Evolutionary conservation across 2,888 invertebrate species (phyloP).

Genomic region (Caenorhabditis becei): DNA sequence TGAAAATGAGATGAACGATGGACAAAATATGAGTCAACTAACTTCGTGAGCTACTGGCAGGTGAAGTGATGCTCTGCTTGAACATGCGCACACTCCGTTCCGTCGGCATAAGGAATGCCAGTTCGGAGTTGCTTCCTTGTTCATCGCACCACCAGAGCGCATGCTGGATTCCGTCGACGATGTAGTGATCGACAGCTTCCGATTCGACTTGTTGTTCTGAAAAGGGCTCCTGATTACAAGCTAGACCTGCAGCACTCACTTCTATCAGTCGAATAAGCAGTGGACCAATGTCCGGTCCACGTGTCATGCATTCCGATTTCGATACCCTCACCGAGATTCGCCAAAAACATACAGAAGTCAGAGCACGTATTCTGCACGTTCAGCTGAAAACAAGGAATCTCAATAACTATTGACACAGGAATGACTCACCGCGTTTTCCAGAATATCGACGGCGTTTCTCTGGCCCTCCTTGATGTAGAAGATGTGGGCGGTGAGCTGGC

Average conservation of each 20-base stretch:
- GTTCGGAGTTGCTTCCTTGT: constrained; percentile 84
- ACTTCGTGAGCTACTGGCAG: constrained; percentile 69
- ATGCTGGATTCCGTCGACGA: constrained; percentile 77
- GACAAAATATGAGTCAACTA: not conserved
- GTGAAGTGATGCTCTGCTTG: constrained; percentile 67
- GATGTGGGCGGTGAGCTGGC: constrained; percentile 93
- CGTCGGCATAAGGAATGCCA: constrained; percentile 93
- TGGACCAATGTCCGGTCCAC: constrained; percentile 93
- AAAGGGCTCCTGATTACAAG: constrained; percentile 9
- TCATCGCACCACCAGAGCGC: constrained; percentile 76
- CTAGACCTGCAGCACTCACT: constrained; percentile 42
- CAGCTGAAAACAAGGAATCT: constrained; percentile 79
- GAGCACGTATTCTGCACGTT: constrained; percentile 83
- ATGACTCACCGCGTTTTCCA: constrained; percentile 87
- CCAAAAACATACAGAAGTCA: constrained; percentile 85
- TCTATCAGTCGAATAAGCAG: constrained; percentile 84
- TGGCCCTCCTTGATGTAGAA: constrained; percentile 95
- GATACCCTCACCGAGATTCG: constrained; percentile 92
- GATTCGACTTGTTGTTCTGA: constrained; percentile 66
- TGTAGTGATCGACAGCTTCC: constrained; percentile 74
- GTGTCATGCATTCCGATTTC: constrained; percentile 91
- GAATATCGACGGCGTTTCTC: constrained; percentile 88
- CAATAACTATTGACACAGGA: not conserved
- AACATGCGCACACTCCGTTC: constrained; percentile 71
- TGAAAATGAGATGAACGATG: not conserved